Evolutionary conservation across 2,888 invertebrate genomes (phyloP), one percentile per base, ranked within the genome.

Genomic region (Mimas tiliae): DNA sequence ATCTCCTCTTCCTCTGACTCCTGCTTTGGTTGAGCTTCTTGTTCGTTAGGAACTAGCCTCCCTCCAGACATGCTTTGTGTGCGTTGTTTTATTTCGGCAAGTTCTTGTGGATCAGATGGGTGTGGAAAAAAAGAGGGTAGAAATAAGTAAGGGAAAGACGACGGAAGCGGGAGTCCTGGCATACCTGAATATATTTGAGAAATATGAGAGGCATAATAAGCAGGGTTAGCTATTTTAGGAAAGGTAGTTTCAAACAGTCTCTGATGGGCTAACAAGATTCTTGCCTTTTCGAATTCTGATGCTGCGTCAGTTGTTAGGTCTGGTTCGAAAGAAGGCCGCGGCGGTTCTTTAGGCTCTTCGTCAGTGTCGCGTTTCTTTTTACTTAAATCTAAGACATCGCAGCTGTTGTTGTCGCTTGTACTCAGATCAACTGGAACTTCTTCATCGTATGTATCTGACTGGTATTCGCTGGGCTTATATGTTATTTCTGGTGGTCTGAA

Each of bases 371-470:
- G 88, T 84, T 95, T 95, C 87, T 97, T 97, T 82, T 97, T 97
- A 83, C 97, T 97, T 70, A 98, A 94, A 89, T 98, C 98, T 58
- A 98, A 92, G 6, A 96, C 97, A 84, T 97, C 96, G 71, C 92
- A 93, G 71, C 88, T 90, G 68, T 89, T 90, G 64, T 90, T 90
- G 65, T 92, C 94, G 73, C 84, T 90, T 88, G 96, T 96, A 70
- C 96, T 96, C 34, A 97, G 92, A 86, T 97, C 97, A 65, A 97
- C 94, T 0, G 97, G 95, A 33, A 94, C 85, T 67, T 93, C 94
- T 68, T 94, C 94, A 66, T 94, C 92, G 66, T 91, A 91, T 6
- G 78, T 82, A 21, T 94, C 91, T 12, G 85, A 74, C 21, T 87
- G 88, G 63, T 84, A 74, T 55, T 91, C 89, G 67, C 85, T 88